Conservation (phyloP, 2,888 invertebrate genomes). For the Micoletzkya japonica region DNA sequence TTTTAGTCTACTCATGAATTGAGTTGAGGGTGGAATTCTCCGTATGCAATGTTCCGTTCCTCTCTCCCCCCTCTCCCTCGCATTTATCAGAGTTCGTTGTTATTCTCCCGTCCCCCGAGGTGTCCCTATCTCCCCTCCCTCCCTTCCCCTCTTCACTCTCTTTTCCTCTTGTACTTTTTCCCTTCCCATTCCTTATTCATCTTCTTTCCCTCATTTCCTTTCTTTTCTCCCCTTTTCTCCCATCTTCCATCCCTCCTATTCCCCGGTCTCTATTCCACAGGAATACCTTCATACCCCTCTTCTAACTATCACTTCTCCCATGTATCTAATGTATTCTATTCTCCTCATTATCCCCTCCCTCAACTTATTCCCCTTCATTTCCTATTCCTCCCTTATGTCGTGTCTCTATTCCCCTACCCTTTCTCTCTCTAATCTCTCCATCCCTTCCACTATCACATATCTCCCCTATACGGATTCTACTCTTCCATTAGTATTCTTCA, state of each 20-base stretch:
- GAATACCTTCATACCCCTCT: too few relatives aligned
- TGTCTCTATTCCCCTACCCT: background rate
- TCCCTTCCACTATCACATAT: background rate
- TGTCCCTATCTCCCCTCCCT: background rate
- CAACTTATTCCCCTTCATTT: too few relatives aligned
- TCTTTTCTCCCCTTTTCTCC: slow-evolving; percentile 4
- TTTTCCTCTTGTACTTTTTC: background rate
- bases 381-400: slow-evolving; percentile 15
- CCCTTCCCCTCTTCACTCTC: background rate
- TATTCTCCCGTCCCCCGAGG: background rate
- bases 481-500: too few relatives aligned
- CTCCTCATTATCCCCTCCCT: too few relatives aligned
- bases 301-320: too few relatives aligned
- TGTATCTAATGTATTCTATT: too few relatives aligned
- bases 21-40: too few relatives aligned
- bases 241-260: slow-evolving; percentile 2
- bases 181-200: background rate
- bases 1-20: too few relatives aligned
- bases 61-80: too few relatives aligned
- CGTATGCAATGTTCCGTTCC: too few relatives aligned
- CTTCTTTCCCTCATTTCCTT: slow-evolving; percentile 2
- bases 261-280: background rate
- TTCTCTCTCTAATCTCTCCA: background rate
- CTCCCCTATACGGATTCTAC: background rate
- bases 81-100: too few relatives aligned